Percentiles rank a stretch among this genome's conserved stretches.
Evolutionary conservation across 2,797 vertebrate genomes (phyloP).

Genomic region (Hyperoplus lanceolatus): DNA sequence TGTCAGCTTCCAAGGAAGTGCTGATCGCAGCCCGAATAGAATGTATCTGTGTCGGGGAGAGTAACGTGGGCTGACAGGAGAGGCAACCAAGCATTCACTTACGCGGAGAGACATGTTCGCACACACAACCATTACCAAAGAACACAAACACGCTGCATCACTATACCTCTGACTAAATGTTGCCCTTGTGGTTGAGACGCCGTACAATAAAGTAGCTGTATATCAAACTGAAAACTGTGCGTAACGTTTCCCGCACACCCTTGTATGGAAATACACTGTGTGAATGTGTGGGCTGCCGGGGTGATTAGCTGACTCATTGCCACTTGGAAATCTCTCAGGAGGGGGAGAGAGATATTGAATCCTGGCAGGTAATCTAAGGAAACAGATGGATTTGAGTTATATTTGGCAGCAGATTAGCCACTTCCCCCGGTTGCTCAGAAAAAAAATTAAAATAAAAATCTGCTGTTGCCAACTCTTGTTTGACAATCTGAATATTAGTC

Average conservation of each 20-base stretch:
- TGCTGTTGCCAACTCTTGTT: constrained; percentile 78
- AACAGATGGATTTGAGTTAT: constrained; percentile 87
- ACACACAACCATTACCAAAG: constrained; percentile 45
- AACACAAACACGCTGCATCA: constrained; percentile 45
- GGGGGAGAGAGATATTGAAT: constrained; percentile 76
- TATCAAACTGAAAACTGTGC: constrained; percentile 40
- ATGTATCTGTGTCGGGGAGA: constrained; percentile 72
- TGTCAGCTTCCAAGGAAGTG: constrained; percentile 76
- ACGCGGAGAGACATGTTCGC: constrained; percentile 32
- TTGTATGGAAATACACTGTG: constrained; percentile 59
- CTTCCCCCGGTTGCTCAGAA: constrained; percentile 73
- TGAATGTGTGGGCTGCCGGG: constrained; percentile 61
- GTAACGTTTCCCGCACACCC: constrained; percentile 47
- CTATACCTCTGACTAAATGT: constrained; percentile 29
- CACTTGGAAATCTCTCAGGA: constrained; percentile 72
- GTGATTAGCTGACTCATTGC: constrained; percentile 75
- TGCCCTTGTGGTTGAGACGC: constrained; percentile 13
- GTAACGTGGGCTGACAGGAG: constrained; percentile 69
- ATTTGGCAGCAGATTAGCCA: constrained; percentile 85
- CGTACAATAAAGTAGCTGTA: constrained; percentile 29
- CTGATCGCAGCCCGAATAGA: constrained; percentile 75
- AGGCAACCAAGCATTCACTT: constrained; percentile 50
- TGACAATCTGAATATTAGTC: constrained; percentile 82
- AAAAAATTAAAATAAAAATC: constrained; percentile 27
- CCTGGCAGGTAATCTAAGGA: constrained; percentile 84